These are phyloP conservation scores for Stenodema calcarata DNA, from an alignment of 2,888 invertebrate genomes.

Conservation along the genomic window DNA sequence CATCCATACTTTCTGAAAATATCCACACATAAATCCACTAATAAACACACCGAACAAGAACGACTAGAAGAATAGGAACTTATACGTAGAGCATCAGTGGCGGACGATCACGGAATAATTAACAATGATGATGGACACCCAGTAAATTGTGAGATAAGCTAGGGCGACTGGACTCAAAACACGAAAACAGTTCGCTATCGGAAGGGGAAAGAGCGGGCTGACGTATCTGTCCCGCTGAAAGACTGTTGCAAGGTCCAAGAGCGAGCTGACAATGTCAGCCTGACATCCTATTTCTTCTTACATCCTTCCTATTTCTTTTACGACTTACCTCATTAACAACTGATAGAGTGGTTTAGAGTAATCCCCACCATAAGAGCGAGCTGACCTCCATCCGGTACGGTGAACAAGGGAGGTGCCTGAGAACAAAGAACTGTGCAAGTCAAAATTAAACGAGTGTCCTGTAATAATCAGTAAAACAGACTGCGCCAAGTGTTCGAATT, in stretches of 20 bases:
- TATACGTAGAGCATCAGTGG: neutral
- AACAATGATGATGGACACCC: neutral
- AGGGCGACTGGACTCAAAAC: neutral
- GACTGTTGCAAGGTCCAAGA: no score
- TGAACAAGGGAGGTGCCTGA: no score
- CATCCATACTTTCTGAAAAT: neutral
- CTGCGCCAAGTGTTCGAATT: no score
- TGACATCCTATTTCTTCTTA: neutral
- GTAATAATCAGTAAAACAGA: no score
- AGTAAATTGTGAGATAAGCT: neutral
- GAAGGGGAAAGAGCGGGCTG: no score
- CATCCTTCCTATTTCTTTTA: no score
- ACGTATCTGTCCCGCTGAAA: no score
- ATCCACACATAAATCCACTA: no score
- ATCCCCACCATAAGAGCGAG: neutral
- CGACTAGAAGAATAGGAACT: neutral
- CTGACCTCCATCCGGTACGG: neutral
- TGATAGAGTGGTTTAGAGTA: neutral
- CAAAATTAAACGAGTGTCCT: no score
- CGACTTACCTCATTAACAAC: neutral
- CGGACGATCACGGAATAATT: neutral
- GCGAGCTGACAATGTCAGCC: neutral
- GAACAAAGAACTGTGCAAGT: no score
- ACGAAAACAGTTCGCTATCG: no score
- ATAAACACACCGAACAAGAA: neutral